A percentile compares a stretch with the other conserved stretches of the same genome.
Evolutionary conservation across 64 coral and sea anemone genomes (phyloP).

Genomic region (Acropora tenuis): DNA sequence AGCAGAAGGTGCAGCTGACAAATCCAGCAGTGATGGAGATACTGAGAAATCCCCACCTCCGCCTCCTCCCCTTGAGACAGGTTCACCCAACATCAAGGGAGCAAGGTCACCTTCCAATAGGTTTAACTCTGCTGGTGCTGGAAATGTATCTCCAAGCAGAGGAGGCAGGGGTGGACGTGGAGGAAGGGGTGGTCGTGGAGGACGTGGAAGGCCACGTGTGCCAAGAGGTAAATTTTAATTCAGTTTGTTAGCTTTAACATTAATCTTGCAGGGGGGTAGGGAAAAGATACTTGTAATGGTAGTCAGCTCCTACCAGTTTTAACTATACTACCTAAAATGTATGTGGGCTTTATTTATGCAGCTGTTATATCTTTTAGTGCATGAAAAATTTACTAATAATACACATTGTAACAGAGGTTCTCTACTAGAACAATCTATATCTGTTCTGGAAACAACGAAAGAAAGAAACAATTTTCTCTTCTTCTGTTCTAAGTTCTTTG

Average conservation of each 20-base stretch:
- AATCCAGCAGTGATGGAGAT: slow-evolving; percentile 7
- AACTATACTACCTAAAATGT: too few species aligned
- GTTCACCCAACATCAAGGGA: slow-evolving; percentile 48
- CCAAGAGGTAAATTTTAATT: slow-evolving; percentile 62
- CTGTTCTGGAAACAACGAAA: too few species aligned
- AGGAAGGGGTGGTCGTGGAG: slow-evolving; percentile 68
- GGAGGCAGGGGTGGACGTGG: slow-evolving; percentile 84
- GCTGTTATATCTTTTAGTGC: too few species aligned
- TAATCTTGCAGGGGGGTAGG: too few species aligned
- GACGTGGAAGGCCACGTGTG: slow-evolving; percentile 75
- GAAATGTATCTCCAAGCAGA: slow-evolving; percentile 51
- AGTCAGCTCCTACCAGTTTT: too few species aligned
- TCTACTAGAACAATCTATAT: too few species aligned
- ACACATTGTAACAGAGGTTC: too few species aligned
- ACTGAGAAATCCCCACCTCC: slow-evolving; percentile 65
- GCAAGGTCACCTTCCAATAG: slow-evolving; percentile 77
- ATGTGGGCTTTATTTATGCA: too few species aligned
- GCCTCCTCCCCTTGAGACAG: slow-evolving; percentile 73
- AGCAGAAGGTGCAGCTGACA: slow-evolving; percentile 32
- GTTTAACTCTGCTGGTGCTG: slow-evolving; percentile 51
- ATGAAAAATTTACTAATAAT: too few species aligned
- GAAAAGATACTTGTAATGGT: too few species aligned
- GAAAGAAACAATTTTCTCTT: too few species aligned
- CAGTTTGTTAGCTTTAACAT: neutral
- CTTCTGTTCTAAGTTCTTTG: too few species aligned